A percentile compares a stretch with the other conserved stretches of the same genome.
phyloP scores from a whole-genome alignment of 30 jellyfish, hydroid and myxozoan species.

The Aurelia sp. region DNA sequence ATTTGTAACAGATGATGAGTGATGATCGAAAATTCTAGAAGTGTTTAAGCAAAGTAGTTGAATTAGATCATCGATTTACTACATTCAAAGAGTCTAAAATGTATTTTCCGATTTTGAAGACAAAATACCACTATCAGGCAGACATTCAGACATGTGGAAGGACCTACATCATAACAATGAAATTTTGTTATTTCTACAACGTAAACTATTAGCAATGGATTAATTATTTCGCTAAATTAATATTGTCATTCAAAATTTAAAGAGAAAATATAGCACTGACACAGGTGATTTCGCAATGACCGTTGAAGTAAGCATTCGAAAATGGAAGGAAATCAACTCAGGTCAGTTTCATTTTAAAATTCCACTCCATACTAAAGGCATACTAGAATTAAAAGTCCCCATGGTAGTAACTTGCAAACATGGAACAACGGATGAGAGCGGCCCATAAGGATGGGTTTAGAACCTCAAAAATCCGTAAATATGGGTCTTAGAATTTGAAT shows the following conservation, averaged over 20 bases:
- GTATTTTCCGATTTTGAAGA: conserved; percentile 16
- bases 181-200: conserved; percentile 13
- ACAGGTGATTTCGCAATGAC: conserved; percentile 9
- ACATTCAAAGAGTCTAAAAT: not conserved
- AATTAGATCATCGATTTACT: not conserved
- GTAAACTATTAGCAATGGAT: not conserved
- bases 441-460: too few relatives aligned
- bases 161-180: conserved; percentile 8
- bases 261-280: conserved; percentile 17
- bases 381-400: too few relatives aligned
- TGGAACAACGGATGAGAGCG: too few relatives aligned
- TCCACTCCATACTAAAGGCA: too few relatives aligned
- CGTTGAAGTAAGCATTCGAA: not conserved
- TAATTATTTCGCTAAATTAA: not conserved
- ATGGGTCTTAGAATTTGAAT: too few relatives aligned
- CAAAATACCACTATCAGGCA: conserved; percentile 12
- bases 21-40: not conserved
- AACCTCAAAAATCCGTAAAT: too few relatives aligned
- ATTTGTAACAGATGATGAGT: not conserved
- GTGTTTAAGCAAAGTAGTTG: conserved; percentile 10
- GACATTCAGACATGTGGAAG: conserved; percentile 12
- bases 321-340: not conserved
- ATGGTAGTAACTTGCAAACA: too few relatives aligned
- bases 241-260: not conserved
- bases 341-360: too few relatives aligned